Conservation (phyloP, 2,888 invertebrate genomes). For the Tribolium freemani region DNA sequence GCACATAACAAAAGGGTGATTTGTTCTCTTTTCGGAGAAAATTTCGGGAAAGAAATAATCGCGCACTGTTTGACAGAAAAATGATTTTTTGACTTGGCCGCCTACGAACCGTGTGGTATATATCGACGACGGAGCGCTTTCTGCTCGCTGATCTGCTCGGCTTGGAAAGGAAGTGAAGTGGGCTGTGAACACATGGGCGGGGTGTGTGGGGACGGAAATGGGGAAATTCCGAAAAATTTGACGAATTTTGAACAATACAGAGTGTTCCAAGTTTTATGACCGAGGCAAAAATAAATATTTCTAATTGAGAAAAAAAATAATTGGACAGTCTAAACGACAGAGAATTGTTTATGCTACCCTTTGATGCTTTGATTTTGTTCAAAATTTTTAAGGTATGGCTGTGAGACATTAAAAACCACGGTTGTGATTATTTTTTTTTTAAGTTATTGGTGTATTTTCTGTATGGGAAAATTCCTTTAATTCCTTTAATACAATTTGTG, state of each 20-base stretch:
- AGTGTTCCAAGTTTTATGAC: too few relatives aligned
- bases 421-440: too few relatives aligned
- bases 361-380: too few relatives aligned
- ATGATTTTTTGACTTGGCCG: slow-evolving; percentile 17
- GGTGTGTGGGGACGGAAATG: neutral
- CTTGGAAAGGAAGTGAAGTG: slow-evolving; percentile 28
- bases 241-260: neutral
- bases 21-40: neutral
- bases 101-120: slow-evolving; percentile 5
- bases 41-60: slow-evolving; percentile 12
- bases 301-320: too few relatives aligned
- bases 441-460: too few relatives aligned
- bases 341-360: too few relatives aligned
- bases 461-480: too few relatives aligned
- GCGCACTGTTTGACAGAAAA: slow-evolving; percentile 43
- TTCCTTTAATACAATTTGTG: too few relatives aligned
- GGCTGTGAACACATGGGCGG: slow-evolving; percentile 30
- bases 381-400: too few relatives aligned
- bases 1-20: slow-evolving; percentile 10
- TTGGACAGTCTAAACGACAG: too few relatives aligned
- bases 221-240: neutral
- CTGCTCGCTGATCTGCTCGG: slow-evolving; percentile 18
- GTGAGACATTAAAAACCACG: too few relatives aligned
- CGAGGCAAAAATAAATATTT: too few relatives aligned
- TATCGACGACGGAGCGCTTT: slow-evolving; percentile 34